Base-by-base conservation (phyloP, 2,888 invertebrate species). In the Caradrina kadenii region DNA sequence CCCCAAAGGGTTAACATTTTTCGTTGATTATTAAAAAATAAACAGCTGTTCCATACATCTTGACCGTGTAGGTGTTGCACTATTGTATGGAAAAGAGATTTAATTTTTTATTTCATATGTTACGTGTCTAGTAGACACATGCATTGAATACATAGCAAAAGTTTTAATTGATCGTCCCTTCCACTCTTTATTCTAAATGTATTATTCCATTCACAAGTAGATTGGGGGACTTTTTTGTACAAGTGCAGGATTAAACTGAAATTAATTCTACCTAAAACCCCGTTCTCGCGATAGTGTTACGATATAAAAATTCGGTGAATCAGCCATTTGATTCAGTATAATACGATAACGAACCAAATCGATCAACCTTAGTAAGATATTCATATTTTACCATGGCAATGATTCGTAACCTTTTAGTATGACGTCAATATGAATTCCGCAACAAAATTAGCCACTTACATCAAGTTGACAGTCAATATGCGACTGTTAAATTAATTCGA, bases 351-450 rank as follows among this genome's bases (percentile, higher is more conserved):
- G 49, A 45, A 45, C n/a, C 22, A 19, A 61, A 73, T 61, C 70
- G 31, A 69, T 76, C 52, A 53, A 19, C 48, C 17, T 22, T 22
- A 22, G 49, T 54, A 50, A 69, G 56, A 58, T 69, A 76, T 52
- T 60, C 55, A 56, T 53, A 75, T 42, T 70, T 70, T 49, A 58
- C 56, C 39, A 69, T 69, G 42, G 52, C 50, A 61, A 52, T 78
- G 50, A 63, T 63, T 63, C 49, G 49, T 56, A 70, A 63, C 59
- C 55, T 63, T 61, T 58, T 58, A 5, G 42, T 17, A 49, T 73
- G 76, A 69, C 70, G 60, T 73, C 79, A 64, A 64, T 26, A 17
- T 48, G 19, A 53, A 67, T 49, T 50, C 45, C 17, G 19, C 21
- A 11, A 19, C 13, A 48, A 42, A 75, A 45, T 45, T 45, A 17